Evolutionary conservation across 64 coral and sea anemone species (phyloP), one percentile per base, ranked within the genome.

Genomic region (Montipora cactus): DNA sequence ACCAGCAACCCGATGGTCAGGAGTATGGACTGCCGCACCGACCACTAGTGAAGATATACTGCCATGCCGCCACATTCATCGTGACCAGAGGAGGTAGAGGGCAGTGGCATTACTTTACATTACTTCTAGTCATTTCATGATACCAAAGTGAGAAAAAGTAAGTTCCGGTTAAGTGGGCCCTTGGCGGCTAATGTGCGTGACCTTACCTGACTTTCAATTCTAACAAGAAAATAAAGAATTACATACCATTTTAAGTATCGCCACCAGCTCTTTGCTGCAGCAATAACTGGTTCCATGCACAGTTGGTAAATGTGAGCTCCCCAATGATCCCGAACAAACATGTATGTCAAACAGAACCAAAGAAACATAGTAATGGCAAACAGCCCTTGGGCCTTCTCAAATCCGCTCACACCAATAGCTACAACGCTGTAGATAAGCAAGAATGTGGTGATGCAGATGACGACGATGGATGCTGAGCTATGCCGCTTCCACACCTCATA

Each of bases 191-290:
- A 28, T 28, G 28, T 28, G 28, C 0, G 28, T 28, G 28, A 28
- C 28, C 28, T 28, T 28, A 28, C 28, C 28, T 28, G 28, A 28
- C 28, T 28, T 28, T 28, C 1, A 28, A 28, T 28, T 28, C 28
- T 28, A 28, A 28, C 28, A 28, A 28, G 28, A 28, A 28, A 28
- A 28, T 0, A 28, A 28, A 28, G 28, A 28, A 11, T 46, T 49
- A 79, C 93, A 84, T 91, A 98, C 96, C 96, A 98, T 93, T 44
- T 93, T 28, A 98, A 81, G 49, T 89, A 92, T 52, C 78, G 83
- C 96, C 96, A 98, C 21, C 67, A 76, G 46, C 89, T 79, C 10
- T 72, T 59, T 4, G 94, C 62, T n/a, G 66, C 57, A 44, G 47
- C 19, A 12, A 81, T 81, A 7, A 93, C 67, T 14, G 97, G 97